Evolutionary conservation across 2,888 invertebrate species (phyloP).

Genomic region (Emmelina monodactyla): DNA sequence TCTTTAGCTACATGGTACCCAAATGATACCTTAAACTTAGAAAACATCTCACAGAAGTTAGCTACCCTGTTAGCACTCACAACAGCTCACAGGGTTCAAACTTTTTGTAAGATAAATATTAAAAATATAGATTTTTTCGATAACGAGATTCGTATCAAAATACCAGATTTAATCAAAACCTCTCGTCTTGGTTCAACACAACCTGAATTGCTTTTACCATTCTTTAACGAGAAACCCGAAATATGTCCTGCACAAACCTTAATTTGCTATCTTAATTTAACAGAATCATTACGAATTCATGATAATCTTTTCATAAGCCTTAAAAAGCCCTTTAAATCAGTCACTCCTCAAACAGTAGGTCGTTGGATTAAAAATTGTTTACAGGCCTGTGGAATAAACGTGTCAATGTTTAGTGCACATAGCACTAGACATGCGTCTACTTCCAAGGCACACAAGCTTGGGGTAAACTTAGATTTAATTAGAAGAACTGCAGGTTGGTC

Average conservation of each 20-base stretch:
- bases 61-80: constrained; percentile 16
- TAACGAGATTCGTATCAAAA: background rate
- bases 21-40: background rate
- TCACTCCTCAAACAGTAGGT: no score
- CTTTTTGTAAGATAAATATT: constrained; percentile 15
- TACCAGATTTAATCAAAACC: constrained; percentile 4
- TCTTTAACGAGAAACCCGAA: background rate
- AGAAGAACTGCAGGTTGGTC: no score
- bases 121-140: constrained; percentile 6
- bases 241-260: constrained; percentile 4
- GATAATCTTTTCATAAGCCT: no score
- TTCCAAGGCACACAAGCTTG: no score
- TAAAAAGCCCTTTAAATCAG: no score
- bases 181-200: background rate
- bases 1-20: constrained; percentile 4
- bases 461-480: no score
- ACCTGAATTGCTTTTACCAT: constrained; percentile 1
- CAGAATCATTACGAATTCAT: no score
- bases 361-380: no score
- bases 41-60: constrained; percentile 13
- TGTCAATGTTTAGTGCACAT: no score
- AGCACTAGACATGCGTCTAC: no score
- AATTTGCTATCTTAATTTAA: no score
- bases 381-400: no score
- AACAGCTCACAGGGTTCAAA: constrained; percentile 15